A percentile compares a stretch with the other conserved stretches of the same genome.
Evolutionary conservation across 2,113 vertebrate genomes (phyloP).

Genomic region (Heterochromis multidens): DNA sequence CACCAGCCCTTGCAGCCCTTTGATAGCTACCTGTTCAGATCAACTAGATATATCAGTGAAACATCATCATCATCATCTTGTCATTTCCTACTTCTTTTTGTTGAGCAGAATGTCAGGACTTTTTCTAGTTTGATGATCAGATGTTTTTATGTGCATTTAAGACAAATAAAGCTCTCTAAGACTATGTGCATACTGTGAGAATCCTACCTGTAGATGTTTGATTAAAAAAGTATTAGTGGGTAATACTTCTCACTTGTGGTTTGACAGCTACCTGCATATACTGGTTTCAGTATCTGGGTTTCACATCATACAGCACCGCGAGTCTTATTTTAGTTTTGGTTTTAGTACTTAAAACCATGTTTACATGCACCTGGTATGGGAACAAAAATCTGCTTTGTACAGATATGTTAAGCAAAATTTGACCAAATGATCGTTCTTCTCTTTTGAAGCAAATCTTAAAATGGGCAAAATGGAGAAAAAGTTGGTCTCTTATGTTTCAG

Average conservation of each 20-base stretch:
- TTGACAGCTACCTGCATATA: background rate
- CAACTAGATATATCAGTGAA: background rate
- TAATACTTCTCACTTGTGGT: background rate
- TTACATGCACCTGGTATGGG: background rate
- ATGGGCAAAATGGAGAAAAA: background rate
- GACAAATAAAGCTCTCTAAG: rapidly evolving
- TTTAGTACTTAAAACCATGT: background rate
- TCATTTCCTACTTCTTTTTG: background rate
- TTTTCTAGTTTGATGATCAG: background rate
- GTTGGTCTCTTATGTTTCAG: background rate
- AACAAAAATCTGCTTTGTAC: background rate
- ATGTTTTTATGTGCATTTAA: background rate
- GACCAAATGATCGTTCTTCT: background rate
- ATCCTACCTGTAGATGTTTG: background rate
- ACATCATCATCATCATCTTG: background rate
- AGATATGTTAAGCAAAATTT: background rate
- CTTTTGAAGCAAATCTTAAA: no score
- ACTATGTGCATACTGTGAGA: background rate
- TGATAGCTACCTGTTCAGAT: background rate
- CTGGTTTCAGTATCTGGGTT: background rate
- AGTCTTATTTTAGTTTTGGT: background rate
- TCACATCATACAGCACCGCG: background rate
- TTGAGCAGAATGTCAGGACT: background rate
- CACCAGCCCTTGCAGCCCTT: background rate
- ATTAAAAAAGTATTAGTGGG: background rate